Evolutionary conservation across 37 sponge, comb jelly and placozoan species (phyloP).

Genomic region (Ephydatia muelleri): DNA sequence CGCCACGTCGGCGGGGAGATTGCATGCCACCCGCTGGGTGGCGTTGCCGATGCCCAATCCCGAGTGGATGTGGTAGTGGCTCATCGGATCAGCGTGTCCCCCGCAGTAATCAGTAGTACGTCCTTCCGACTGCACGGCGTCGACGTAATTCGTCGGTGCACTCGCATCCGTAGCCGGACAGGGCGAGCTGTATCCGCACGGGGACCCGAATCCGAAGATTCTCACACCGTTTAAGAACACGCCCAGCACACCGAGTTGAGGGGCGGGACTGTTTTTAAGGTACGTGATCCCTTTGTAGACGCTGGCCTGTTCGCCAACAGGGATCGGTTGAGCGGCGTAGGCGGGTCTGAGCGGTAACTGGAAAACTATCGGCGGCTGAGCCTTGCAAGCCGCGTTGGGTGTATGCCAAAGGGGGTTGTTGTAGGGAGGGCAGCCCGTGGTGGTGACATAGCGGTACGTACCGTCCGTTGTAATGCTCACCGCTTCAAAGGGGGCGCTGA

Average conservation of each 20-base stretch:
- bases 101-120: conserved; percentile 70
- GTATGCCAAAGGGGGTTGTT: conserved; percentile 59
- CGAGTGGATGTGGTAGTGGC: conserved; percentile 65
- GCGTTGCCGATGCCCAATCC: conserved; percentile 26
- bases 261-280: conserved; percentile 62
- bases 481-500: conserved; percentile 11
- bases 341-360: conserved; percentile 35
- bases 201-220: conserved; percentile 75
- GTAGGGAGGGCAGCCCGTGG: conserved; percentile 58
- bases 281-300: conserved; percentile 48
- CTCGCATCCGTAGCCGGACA: conserved; percentile 46
- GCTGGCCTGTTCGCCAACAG: conserved; percentile 32
- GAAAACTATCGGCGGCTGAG: neutral
- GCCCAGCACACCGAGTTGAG: conserved; percentile 60
- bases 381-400: conserved; percentile 44
- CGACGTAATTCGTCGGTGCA: conserved; percentile 60
- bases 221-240: conserved; percentile 65
- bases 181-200: conserved; percentile 63
- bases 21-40: conserved; percentile 16
- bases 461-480: conserved; percentile 13
- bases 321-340: conserved; percentile 32
- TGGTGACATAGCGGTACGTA: conserved; percentile 36
- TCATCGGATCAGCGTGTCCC: conserved; percentile 56
- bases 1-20: conserved; percentile 40
- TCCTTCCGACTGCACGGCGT: conserved; percentile 78